These are phyloP conservation scores for Myripristis murdjan DNA, from an alignment of 2,797 vertebrate genomes.

Conservation along the genomic window DNA sequence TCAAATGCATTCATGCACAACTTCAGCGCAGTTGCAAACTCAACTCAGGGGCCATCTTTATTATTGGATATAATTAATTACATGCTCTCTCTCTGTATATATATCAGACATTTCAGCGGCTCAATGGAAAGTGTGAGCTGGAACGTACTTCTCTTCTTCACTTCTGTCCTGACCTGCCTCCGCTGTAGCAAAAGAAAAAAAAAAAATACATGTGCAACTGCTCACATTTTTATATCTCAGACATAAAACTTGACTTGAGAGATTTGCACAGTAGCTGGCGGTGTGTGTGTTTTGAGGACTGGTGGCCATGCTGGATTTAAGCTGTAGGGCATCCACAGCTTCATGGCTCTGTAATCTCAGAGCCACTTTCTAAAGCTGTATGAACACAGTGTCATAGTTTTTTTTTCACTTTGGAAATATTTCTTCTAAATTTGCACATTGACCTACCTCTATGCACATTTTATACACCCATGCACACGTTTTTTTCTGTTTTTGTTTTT, in stretches of 20 bases:
- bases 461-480: too few species aligned
- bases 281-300: conserved; percentile 46
- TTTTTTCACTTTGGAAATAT: background rate
- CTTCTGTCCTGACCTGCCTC: conserved; percentile 34
- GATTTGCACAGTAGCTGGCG: conserved; percentile 37
- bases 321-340: conserved; percentile 63
- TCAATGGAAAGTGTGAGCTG: conserved; percentile 39
- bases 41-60: conserved; percentile 14
- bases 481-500: too few species aligned
- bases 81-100: too few species aligned
- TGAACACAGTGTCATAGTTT: conserved; percentile 39
- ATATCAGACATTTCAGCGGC: conserved; percentile 31
- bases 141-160: conserved; percentile 36
- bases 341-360: conserved; percentile 68
- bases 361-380: conserved; percentile 46
- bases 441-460: too few species aligned
- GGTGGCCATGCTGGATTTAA: conserved; percentile 41
- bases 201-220: too few species aligned
- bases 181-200: conserved; percentile 37
- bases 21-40: conserved; percentile 22
- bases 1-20: conserved; percentile 7
- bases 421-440: too few species aligned
- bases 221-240: too few species aligned
- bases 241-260: background rate
- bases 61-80: conserved; percentile 33